phyloP scores from a whole-genome alignment of 1,140 invertebrate genomes.

The Sycophila sp. region DNA sequence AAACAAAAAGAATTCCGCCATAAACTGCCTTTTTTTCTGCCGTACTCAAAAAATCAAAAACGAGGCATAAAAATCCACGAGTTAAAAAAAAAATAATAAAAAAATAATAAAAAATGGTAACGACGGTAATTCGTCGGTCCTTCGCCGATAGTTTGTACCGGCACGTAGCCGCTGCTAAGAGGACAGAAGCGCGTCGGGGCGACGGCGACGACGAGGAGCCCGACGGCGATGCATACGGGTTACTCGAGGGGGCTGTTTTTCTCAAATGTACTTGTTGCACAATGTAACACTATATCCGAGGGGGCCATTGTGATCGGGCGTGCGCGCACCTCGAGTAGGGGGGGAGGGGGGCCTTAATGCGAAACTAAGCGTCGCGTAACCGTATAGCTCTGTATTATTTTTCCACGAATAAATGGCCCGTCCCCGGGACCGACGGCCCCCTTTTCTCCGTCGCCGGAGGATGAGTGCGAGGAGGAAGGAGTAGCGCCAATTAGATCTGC shows the following conservation, averaged over 20 bases:
- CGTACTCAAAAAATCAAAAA: no score
- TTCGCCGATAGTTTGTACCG: no score
- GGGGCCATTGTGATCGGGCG: constrained; percentile 49
- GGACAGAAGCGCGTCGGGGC: no score
- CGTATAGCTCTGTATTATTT: constrained; percentile 53
- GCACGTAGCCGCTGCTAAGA: no score
- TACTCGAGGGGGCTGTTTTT: constrained; percentile 59
- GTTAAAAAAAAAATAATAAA: no score
- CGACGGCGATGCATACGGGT: constrained; percentile 59
- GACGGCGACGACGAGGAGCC: no score
- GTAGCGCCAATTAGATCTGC: neutral
- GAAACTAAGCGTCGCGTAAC: constrained; percentile 56
- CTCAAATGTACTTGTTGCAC: constrained; percentile 63
- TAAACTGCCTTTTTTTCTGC: no score
- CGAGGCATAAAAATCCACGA: no score
- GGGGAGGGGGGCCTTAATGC: constrained; percentile 55
- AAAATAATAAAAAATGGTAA: no score
- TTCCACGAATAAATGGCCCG: constrained; percentile 55
- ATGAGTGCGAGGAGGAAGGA: constrained; percentile 8
- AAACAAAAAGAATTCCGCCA: no score
- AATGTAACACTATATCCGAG: constrained; percentile 66
- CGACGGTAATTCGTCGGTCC: no score
- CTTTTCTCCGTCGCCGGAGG: constrained; percentile 4
- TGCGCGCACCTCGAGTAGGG: constrained; percentile 54
- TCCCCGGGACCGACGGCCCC: constrained; percentile 35